Evolutionary conservation across 1,140 invertebrate genomes (phyloP).

Genomic region (Calephelis virginiensis): DNA sequence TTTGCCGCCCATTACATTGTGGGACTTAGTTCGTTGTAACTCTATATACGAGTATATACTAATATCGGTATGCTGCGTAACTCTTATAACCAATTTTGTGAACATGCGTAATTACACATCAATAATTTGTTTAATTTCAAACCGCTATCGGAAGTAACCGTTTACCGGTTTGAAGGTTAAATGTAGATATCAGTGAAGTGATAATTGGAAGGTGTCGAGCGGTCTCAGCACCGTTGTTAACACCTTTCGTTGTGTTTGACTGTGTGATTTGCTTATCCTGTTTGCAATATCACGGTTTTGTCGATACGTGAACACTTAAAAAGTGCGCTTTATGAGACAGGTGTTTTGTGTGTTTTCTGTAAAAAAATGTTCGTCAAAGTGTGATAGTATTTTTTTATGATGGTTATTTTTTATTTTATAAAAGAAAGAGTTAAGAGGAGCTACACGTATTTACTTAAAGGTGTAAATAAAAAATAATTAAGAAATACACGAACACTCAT

Average conservation of each 20-base stretch:
- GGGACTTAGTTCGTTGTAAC: too few species aligned
- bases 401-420: too few species aligned
- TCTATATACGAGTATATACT: too few species aligned
- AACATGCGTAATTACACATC: too few species aligned
- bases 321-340: constrained; percentile 31
- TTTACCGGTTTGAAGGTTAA: constrained; percentile 47
- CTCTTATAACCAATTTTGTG: too few species aligned
- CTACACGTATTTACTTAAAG: too few species aligned
- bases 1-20: too few species aligned
- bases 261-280: constrained; percentile 52
- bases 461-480: too few species aligned
- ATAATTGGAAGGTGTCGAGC: constrained; percentile 72
- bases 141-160: constrained; percentile 52
- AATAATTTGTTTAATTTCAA: constrained; percentile 34
- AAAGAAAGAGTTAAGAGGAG: too few species aligned
- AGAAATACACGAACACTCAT: not conserved
- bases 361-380: not conserved
- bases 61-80: too few species aligned
- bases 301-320: constrained; percentile 36
- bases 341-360: constrained; percentile 27
- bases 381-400: too few species aligned
- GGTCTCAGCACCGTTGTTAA: constrained; percentile 53
- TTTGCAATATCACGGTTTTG: constrained; percentile 40
- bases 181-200: constrained; percentile 55
- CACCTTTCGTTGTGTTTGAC: constrained; percentile 57